Percentiles rank a stretch among this genome's conserved stretches.
Evolutionary conservation across 2,888 invertebrate genomes (phyloP).

Genomic region (Timandra comae): DNA sequence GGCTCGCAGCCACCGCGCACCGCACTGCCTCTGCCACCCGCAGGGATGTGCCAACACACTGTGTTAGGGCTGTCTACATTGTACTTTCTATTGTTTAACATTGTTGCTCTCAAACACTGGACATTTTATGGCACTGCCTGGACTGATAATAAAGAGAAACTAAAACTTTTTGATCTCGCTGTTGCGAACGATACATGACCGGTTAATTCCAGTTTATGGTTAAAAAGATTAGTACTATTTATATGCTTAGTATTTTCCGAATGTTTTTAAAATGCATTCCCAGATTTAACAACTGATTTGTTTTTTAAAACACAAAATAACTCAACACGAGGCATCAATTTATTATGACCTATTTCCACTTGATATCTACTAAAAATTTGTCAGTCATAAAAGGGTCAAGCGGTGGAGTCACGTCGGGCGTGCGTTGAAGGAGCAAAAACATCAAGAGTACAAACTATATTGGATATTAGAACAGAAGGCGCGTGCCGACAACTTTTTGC

Average conservation of each 20-base stretch:
- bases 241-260: too few species aligned
- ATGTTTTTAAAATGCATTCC: too few species aligned
- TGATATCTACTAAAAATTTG: slow-evolving; percentile 42
- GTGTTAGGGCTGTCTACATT: slow-evolving; percentile 24
- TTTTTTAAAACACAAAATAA: too few species aligned
- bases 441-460: slow-evolving; percentile 64
- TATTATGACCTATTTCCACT: slow-evolving; percentile 19
- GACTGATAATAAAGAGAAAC: slow-evolving; percentile 13
- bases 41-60: slow-evolving; percentile 42
- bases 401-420: slow-evolving; percentile 54
- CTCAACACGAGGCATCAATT: too few species aligned
- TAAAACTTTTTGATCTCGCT: slow-evolving; percentile 10
- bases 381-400: slow-evolving; percentile 70
- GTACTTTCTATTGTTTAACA: slow-evolving; percentile 31
- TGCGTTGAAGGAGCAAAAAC: slow-evolving; percentile 51
- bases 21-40: slow-evolving; percentile 43
- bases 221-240: too few species aligned
- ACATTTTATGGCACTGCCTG: slow-evolving; percentile 17
- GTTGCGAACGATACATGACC: background rate
- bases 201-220: background rate
- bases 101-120: slow-evolving; percentile 26
- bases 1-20: slow-evolving; percentile 49
- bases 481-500: slow-evolving; percentile 62
- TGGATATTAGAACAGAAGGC: slow-evolving; percentile 72
- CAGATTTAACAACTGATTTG: too few species aligned